Conservation (phyloP, 2,113 vertebrate species). For the Rhegmatorhina hoffmannsi region DNA sequence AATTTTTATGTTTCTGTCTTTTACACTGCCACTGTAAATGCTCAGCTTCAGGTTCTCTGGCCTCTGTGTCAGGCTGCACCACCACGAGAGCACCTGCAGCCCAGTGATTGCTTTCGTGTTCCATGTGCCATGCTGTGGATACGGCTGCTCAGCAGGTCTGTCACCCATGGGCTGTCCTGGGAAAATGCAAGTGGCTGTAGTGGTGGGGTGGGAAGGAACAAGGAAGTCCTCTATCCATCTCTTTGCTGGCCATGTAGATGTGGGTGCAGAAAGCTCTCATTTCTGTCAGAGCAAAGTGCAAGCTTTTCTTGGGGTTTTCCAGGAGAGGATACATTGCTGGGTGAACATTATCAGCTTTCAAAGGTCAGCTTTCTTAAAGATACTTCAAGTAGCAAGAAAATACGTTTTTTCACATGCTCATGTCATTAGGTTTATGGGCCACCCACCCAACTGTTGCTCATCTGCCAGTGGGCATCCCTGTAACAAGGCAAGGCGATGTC, state of each 20-base stretch:
- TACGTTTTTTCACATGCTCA: not conserved
- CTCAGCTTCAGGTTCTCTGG: not conserved
- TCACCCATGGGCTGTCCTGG: not conserved
- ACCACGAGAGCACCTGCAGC: not conserved
- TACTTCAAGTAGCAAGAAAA: not conserved
- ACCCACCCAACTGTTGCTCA: not conserved
- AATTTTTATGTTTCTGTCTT: not conserved
- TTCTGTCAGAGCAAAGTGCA: not conserved
- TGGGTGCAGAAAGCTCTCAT: not conserved
- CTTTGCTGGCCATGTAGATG: not conserved
- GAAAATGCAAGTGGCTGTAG: not conserved
- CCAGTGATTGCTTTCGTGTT: not conserved
- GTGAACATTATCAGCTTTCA: not conserved
- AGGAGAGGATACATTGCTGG: not conserved
- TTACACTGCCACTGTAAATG: not conserved
- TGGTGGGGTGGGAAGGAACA: rapidly evolving
- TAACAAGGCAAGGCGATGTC: not conserved
- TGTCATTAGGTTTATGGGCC: not conserved
- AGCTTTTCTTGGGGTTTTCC: not conserved
- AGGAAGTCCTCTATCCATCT: not conserved
- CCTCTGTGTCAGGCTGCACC: not conserved
- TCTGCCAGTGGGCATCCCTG: not conserved
- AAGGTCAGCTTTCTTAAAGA: not conserved
- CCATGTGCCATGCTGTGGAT: rapidly evolving
- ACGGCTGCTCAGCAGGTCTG: not conserved